A percentile compares a stretch with the other conserved stretches of the same genome.
phyloP scores from a whole-genome alignment of 2,113 vertebrate species.

The Todiramphus saurophagus region DNA sequence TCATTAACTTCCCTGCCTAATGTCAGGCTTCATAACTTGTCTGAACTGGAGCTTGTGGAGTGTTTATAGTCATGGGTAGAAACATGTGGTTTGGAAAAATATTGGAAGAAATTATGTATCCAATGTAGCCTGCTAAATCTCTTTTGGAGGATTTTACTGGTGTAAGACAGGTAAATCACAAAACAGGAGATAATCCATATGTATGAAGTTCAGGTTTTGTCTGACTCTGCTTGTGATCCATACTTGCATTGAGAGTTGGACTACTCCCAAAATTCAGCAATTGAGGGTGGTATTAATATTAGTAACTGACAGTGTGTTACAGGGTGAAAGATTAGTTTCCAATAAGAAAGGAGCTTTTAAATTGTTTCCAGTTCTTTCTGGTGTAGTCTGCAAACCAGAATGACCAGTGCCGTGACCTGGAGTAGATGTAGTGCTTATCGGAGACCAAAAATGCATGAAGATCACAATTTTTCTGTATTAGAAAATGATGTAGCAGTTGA shows the following conservation, averaged over 20 bases:
- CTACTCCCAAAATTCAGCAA: constrained; percentile 4
- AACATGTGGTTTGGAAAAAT: background rate
- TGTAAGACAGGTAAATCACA: background rate
- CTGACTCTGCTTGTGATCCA: background rate
- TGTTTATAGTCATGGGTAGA: background rate
- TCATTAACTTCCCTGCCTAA: background rate
- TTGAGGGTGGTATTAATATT: constrained; percentile 1
- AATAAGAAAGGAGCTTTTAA: constrained; percentile 35
- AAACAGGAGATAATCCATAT: constrained; percentile 15
- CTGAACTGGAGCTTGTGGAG: background rate
- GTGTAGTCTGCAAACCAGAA: background rate
- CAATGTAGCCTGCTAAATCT: background rate
- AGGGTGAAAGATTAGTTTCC: constrained; percentile 42
- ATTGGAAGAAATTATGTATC: background rate
- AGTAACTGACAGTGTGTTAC: background rate
- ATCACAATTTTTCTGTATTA: constrained; percentile 12
- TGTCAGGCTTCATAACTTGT: background rate
- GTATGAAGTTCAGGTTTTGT: background rate
- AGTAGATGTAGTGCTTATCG: background rate
- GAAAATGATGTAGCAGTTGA: background rate
- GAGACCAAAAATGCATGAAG: background rate
- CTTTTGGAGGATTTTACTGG: background rate
- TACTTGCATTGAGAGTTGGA: constrained; percentile 16
- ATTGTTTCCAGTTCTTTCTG: background rate
- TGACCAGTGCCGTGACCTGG: background rate